A percentile compares a stretch with the other conserved stretches of the same genome.
Conservation (phyloP, 2,113 vertebrate species). For the Ammodytes marinus region DNA sequence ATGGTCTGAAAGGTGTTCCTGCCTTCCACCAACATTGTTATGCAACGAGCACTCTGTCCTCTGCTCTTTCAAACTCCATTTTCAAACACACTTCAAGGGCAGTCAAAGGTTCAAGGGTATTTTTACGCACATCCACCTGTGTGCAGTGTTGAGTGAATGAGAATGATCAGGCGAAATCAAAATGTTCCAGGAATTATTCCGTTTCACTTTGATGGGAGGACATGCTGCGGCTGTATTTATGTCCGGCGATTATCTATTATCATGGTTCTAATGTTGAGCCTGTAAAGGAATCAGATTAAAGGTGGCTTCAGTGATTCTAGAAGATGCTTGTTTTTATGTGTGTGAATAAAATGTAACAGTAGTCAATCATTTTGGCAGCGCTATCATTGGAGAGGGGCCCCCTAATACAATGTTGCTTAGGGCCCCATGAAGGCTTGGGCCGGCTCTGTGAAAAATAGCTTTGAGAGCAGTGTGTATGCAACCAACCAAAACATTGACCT, state of each 20-base stretch:
- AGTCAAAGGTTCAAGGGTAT: slow-evolving; percentile 60
- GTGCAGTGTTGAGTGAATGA: slow-evolving; percentile 45
- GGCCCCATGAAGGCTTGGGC: no score
- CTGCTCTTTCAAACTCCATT: slow-evolving; percentile 64
- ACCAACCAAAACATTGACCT: background rate
- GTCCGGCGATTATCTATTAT: background rate
- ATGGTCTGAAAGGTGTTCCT: slow-evolving; percentile 70
- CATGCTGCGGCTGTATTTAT: background rate
- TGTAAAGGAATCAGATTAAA: slow-evolving; percentile 1
- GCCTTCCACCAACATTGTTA: slow-evolving; percentile 65
- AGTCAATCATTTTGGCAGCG: no score
- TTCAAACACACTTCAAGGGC: slow-evolving; percentile 49
- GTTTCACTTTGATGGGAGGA: slow-evolving; percentile 26
- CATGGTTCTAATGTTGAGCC: slow-evolving; percentile 5
- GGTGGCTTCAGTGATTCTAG: no score
- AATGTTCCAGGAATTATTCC: slow-evolving; percentile 33
- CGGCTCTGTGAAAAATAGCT: no score
- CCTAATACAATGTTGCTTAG: no score
- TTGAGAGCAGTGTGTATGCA: background rate
- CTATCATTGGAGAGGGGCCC: no score
- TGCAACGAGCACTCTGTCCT: slow-evolving; percentile 63
- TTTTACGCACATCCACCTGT: slow-evolving; percentile 29
- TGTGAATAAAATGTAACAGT: no score
- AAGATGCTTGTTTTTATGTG: no score
- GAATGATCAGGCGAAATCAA: slow-evolving; percentile 37